Evolutionary conservation across 2,888 invertebrate genomes (phyloP), one percentile per base, ranked within the genome.

Genomic region (Lamproptera curius): DNA sequence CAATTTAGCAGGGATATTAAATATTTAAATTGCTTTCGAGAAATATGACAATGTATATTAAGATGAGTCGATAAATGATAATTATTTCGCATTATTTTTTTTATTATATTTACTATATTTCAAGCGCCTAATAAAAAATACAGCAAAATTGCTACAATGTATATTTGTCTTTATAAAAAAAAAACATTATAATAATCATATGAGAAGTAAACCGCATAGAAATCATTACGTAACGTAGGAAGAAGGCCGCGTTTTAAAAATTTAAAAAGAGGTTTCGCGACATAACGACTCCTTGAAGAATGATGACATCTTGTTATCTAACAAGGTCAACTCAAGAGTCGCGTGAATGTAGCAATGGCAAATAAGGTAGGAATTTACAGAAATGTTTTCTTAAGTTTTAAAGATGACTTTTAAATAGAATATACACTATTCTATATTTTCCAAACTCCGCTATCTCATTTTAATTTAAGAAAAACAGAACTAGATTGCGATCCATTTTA

Each of bases 331-430:
- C 28, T 28, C 28, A 28, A 28, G 28, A 28, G 9, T 28, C 10
- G 28, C 6, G 6, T 28, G 28, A 2, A 9, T 28, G 10, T 28
- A 28, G 9, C 9, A 9, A 9, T 28, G 9, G n/a, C 9, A 10
- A 28, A 28, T 2, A 10, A 28, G 10, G 3, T 2, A 28, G 10
- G n/a, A 9, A 10, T 6, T 28, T 28, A 28, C 28, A 28, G 2
- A n/a, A 28, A 28, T 10, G 23, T 23, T 23, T 23, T 23, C 9
- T 10, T 28, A 28, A 28, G 9, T 16, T 40, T 51, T 11, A 28
- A 39, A 38, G 39, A 41, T 37, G 46, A 13, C 33, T 41, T 38
- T 36, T 16, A n/a, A n/a, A n/a, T n/a, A n/a, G n/a, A n/a, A n/a
- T n/a, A n/a, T n/a, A n/a, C n/a, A n/a, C n/a, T n/a, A n/a, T n/a